These are phyloP conservation scores for Eubucco bourcierii DNA, from an alignment of 2,113 vertebrate genomes.

Conservation along the genomic window DNA sequence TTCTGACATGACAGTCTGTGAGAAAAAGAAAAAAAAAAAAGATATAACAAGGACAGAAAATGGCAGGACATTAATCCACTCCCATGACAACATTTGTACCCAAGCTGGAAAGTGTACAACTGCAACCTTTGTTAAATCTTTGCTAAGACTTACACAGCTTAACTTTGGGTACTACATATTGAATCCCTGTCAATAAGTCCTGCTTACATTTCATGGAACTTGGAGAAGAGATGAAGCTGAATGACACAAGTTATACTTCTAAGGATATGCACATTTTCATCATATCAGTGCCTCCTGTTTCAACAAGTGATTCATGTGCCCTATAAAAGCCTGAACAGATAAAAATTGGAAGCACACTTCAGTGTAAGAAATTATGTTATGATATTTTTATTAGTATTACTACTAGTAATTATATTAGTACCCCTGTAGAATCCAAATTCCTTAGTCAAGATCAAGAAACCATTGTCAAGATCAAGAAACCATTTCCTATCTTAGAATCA, in stretches of 20 bases:
- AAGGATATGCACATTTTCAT: neutral
- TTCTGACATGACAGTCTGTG: slow-evolving; percentile 65
- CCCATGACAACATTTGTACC: slow-evolving; percentile 44
- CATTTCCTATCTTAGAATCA: no score
- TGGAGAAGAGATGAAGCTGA: neutral
- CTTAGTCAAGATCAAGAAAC: neutral
- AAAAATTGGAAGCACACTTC: neutral
- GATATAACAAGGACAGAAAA: slow-evolving; percentile 62
- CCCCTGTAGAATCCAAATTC: neutral
- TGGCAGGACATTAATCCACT: slow-evolving; percentile 53
- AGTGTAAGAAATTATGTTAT: neutral
- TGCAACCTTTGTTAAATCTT: slow-evolving; percentile 1
- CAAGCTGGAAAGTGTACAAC: slow-evolving; percentile 49
- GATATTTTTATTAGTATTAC: neutral
- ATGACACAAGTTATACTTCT: neutral
- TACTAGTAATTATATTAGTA: neutral
- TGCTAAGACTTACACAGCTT: slow-evolving; percentile 1
- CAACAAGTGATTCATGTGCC: neutral
- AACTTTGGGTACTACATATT: neutral
- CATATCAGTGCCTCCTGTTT: neutral
- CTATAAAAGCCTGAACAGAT: neutral
- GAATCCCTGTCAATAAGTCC: neutral
- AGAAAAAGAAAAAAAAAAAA: neutral
- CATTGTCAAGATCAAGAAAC: neutral
- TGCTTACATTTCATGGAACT: neutral